Evolutionary conservation across 2,888 invertebrate genomes (phyloP), one percentile per base, ranked within the genome.

Genomic region (Lordiphosa andalusiaca): DNA sequence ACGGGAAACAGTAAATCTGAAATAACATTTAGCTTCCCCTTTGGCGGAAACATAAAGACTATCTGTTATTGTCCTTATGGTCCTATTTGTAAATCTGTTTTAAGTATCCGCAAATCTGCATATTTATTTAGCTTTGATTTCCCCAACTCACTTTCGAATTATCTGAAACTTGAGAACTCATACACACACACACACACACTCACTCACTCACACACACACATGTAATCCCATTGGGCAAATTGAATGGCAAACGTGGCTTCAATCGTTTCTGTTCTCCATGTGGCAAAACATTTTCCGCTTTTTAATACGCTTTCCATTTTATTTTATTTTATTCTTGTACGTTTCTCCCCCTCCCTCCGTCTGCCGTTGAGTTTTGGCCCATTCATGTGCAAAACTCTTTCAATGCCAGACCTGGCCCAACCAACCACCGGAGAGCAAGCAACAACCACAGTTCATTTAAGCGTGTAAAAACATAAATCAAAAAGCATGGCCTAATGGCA

Each of bases 381-480:
- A 66, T 67, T 73, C 78, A 73, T 73, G 73, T 73, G 73, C 75
- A 54, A 74, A 74, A 58, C 68, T 74, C 68, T 63, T 67, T 70
- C 69, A 70, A 62, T 72, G 70, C 53, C 51, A 58, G 36, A 21
- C 30, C 30, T 21, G 33, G 33, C 25, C 25, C 6, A 25, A 25
- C 35, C 41, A 48, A 9, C 36, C 36, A 38, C 39, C 52, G n/a
- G 66, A 35, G 52, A 56, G 37, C 60, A 67, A 63, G 37, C 60
- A 67, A 63, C 70, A 64, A 62, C 51, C 60, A 68, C 65, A 78
- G 75, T 81, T 78, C 72, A 81, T 78, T 80, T 76, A 66, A 76
- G 76, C 80, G 73, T 78, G 72, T 71, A 81, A 80, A 78, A 80
- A 78, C 82, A 80, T 80, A 81, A 82, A 80, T 80, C 82, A 80